Base-by-base conservation (phyloP, 2,113 vertebrate genomes). In the Triplophysa rosa region DNA sequence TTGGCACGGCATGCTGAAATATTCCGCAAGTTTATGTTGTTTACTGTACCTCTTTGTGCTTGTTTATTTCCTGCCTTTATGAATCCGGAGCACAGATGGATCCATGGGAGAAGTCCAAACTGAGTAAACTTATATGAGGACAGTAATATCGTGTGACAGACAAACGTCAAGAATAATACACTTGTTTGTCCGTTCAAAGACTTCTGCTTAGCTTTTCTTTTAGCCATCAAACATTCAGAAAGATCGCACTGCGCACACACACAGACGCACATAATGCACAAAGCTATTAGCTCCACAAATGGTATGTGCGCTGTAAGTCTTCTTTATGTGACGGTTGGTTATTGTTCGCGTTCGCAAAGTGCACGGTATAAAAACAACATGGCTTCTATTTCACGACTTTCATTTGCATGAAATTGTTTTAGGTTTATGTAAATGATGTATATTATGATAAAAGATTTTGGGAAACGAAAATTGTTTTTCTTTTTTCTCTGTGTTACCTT, bases 131-230 rank as follows among this genome's bases (percentile, higher is more conserved):
- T n/a, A n/a, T 19, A n/a, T 10, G 19, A 19, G 78, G 72, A 84
- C 78, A 84, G 84, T 87, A 89, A 91, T 89, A 83, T 73, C 83
- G 77, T 86, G 82, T 88, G 89, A 91, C 90, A 89, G 88, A 89
- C 82, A 87, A 89, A 89, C 86, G 77, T 86, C 86, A 88, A 86
- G 76, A 85, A 86, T 85, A 85, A 83, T 86, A 82, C 63, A 29
- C 80, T 76, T 77, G 76, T 49, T 75, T 75, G 78, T 84, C 74
- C 76, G 62, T 73, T 85, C 65, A 84, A 81, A 62, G 65, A 81
- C 47, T 75, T 67, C 67, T 75, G 77, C 78, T 77, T 23, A 80
- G 70, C 68, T 74, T 81, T 71, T 24, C 33, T 37, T 37, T 7
- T 37, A 37, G 1, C 71, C 64, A 81, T 84, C 67, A 83, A 84